phyloP scores from a whole-genome alignment of 2,113 vertebrate species.

The Isichthys henryi region DNA sequence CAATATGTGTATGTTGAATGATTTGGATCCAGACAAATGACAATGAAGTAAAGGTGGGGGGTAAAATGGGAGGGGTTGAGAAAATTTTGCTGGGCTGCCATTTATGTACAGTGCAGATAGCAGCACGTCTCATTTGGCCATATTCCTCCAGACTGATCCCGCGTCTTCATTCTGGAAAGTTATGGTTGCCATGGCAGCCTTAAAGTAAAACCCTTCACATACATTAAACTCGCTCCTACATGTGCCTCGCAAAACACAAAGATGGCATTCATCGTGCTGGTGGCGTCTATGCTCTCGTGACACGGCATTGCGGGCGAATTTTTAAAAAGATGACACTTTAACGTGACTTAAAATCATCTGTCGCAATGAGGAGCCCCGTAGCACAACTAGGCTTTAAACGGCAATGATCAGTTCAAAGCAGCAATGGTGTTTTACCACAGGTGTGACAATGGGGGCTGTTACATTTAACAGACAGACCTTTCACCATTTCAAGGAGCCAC shows the following conservation, averaged over 20 bases:
- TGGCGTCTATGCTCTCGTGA: neutral
- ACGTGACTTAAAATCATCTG: neutral
- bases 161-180: neutral
- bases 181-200: neutral
- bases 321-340: neutral
- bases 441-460: neutral
- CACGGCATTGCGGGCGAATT: neutral
- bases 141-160: neutral
- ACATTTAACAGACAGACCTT: neutral
- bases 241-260: neutral
- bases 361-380: neutral
- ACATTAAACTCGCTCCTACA: neutral
- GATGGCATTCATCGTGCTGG: neutral
- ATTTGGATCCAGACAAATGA: neutral
- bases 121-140: neutral
- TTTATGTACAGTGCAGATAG: neutral
- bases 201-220: neutral
- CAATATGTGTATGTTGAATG: neutral
- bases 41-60: neutral
- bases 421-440: neutral
- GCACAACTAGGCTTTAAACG: neutral
- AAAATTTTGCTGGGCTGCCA: neutral
- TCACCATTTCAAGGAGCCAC: neutral
- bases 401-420: neutral
- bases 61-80: neutral